A percentile compares a stretch with the other conserved stretches of the same genome.
Conservation (phyloP, 2,113 vertebrate genomes). For the Semnornis frantzii region DNA sequence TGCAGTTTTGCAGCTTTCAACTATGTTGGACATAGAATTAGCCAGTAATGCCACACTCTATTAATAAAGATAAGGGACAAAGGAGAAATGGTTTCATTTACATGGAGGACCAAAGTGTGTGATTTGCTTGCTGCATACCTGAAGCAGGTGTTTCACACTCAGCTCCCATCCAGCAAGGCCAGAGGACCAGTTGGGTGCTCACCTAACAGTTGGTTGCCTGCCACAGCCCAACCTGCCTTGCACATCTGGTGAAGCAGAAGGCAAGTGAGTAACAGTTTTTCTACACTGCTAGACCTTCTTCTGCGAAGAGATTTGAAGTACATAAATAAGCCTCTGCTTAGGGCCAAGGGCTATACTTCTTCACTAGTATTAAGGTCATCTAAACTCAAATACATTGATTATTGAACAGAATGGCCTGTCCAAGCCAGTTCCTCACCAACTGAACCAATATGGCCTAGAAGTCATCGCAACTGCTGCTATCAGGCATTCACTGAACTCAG, state of each 20-base stretch:
- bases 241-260: neutral
- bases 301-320: neutral
- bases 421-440: neutral
- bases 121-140: neutral
- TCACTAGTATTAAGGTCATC: neutral
- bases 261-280: neutral
- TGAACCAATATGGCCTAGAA: neutral
- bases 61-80: constrained; percentile 26
- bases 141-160: neutral
- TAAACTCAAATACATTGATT: neutral
- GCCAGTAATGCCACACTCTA: constrained; percentile 11
- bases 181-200: neutral
- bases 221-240: neutral
- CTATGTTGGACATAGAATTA: constrained; percentile 25
- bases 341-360: neutral
- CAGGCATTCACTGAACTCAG: neutral
- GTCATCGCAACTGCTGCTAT: accelerated
- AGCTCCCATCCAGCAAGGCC: neutral
- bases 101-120: neutral
- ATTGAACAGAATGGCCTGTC: neutral
- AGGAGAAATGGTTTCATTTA: constrained; percentile 28
- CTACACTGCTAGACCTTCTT: neutral
- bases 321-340: neutral
- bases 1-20: constrained; percentile 18
- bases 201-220: neutral